Evolutionary conservation across 1,140 invertebrate genomes (phyloP).

Genomic region (Penaeus vannamei): DNA sequence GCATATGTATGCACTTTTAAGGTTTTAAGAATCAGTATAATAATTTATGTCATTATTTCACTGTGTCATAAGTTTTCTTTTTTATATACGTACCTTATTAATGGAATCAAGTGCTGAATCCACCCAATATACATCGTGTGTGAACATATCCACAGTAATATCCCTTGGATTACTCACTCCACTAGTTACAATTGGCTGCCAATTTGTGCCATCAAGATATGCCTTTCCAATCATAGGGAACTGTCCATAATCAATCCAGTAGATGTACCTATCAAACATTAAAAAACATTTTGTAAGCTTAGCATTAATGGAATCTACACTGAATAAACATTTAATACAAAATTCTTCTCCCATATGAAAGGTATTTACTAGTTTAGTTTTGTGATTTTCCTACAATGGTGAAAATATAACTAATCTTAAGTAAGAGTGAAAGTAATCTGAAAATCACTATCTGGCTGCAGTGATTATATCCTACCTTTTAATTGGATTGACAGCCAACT

Average conservation of each 20-base stretch:
- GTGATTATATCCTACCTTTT: conserved; percentile 77
- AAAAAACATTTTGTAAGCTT: too few species aligned
- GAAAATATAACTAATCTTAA: not conserved
- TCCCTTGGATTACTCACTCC: conserved; percentile 93
- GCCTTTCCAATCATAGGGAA: conserved; percentile 95
- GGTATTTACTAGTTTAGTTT: too few species aligned
- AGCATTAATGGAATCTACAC: too few species aligned
- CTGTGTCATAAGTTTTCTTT: conserved; percentile 74
- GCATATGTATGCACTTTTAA: too few species aligned
- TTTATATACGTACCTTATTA: conserved; percentile 79
- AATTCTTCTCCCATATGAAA: too few species aligned
- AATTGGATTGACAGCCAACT: conserved; percentile 96
- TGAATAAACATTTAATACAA: too few species aligned
- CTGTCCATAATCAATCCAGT: conserved; percentile 99
- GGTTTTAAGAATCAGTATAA: too few species aligned
- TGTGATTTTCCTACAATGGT: too few species aligned
- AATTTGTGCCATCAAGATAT: conserved; percentile 90
- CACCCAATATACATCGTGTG: conserved; percentile 97
- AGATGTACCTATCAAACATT: conserved; percentile 77
- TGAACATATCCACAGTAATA: conserved; percentile 93
- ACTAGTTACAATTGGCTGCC: conserved; percentile 87
- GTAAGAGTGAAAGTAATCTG: not conserved
- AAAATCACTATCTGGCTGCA: conserved; percentile 18
- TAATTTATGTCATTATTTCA: not conserved
- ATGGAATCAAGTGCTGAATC: conserved; percentile 94